Conservation (phyloP, 2,888 invertebrate genomes). For the Arctia plantaginis region DNA sequence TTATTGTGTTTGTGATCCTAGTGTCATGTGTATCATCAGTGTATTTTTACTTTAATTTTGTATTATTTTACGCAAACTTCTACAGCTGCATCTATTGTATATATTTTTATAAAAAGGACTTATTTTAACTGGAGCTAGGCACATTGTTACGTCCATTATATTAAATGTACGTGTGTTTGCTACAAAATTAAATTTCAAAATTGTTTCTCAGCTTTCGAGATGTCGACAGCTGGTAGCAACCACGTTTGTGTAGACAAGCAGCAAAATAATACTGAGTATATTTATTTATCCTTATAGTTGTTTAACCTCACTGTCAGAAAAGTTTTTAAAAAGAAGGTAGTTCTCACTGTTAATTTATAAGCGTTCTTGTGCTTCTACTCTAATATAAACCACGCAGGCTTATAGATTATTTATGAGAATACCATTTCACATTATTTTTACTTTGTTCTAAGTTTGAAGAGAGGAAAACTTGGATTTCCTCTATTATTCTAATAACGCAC, state of each 20-base stretch:
- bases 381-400: constrained; percentile 15
- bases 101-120: background rate
- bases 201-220: constrained; percentile 34
- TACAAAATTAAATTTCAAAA: constrained; percentile 46
- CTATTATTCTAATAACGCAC: background rate
- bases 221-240: constrained; percentile 39
- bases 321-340: constrained; percentile 46
- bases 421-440: too few relatives aligned
- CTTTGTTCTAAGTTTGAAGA: too few relatives aligned
- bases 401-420: too few relatives aligned
- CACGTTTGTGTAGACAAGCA: constrained; percentile 17
- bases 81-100: background rate
- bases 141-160: constrained; percentile 14
- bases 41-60: too few relatives aligned
- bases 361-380: constrained; percentile 28
- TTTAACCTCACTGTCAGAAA: constrained; percentile 31
- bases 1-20: background rate
- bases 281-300: constrained; percentile 48
- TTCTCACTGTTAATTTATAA: constrained; percentile 47
- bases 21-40: too few relatives aligned
- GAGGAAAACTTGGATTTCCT: too few relatives aligned
- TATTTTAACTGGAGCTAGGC: background rate
- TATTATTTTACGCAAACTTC: background rate
- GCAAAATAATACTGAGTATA: constrained; percentile 11
- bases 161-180: constrained; percentile 17